Evolutionary conservation across 2,888 invertebrate genomes (phyloP).

Genomic region (Orthonevra nobilis): DNA sequence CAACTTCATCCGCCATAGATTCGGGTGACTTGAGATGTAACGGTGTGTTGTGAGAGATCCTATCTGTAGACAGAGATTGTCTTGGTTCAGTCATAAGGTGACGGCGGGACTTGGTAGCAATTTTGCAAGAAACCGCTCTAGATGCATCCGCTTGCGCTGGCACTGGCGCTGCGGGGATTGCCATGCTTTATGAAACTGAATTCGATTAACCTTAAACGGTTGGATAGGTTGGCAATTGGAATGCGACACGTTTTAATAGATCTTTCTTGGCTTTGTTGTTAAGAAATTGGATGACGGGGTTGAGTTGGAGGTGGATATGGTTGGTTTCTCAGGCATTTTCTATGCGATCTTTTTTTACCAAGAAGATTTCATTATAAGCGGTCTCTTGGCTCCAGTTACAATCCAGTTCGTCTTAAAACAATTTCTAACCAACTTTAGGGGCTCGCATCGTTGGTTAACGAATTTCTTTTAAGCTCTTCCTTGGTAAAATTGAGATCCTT

Average conservation of each 20-base stretch:
- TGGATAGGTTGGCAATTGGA: slow-evolving; percentile 64
- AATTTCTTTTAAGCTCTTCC: too few species aligned
- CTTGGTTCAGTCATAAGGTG: slow-evolving; percentile 29
- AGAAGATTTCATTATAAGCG: too few species aligned
- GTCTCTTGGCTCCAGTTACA: too few species aligned
- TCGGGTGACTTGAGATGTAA: slow-evolving; percentile 67
- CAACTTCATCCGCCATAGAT: slow-evolving; percentile 26
- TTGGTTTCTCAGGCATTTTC: slow-evolving; percentile 4
- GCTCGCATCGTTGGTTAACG: too few species aligned
- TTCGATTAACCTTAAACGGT: slow-evolving; percentile 69
- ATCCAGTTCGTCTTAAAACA: too few species aligned
- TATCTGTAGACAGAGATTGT: slow-evolving; percentile 40
- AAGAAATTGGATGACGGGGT: neutral
- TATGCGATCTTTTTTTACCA: too few species aligned
- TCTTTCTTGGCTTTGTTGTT: neutral
- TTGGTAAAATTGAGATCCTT: too few species aligned
- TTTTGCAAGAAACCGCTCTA: slow-evolving; percentile 6
- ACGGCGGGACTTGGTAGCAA: slow-evolving; percentile 6
- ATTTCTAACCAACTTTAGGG: too few species aligned
- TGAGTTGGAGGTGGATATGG: slow-evolving; percentile 11
- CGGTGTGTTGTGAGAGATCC: slow-evolving; percentile 47
- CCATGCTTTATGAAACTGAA: slow-evolving; percentile 65
- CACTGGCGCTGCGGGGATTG: too few species aligned
- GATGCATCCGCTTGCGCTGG: slow-evolving; percentile 39
- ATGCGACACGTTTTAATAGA: slow-evolving; percentile 56